Evolutionary conservation across 2,113 vertebrate species (phyloP), one percentile per base, ranked within the genome.

Genomic region (Aix galericulata): DNA sequence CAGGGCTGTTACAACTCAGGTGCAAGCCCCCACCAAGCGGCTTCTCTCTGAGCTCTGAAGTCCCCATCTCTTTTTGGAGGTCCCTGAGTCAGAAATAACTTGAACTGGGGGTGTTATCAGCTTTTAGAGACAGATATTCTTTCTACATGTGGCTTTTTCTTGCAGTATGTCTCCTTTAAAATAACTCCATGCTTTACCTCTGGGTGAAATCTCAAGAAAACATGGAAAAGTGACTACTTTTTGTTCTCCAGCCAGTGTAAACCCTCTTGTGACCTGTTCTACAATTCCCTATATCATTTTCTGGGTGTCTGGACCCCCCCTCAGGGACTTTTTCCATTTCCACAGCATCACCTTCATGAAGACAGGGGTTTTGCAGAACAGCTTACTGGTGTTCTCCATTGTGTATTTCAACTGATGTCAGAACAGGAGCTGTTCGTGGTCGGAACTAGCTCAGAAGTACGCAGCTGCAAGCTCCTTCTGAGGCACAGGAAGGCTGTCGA

Each of bases 201-300:
- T 26, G 36, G 13, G 5, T 77, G 12, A 29, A 40, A 48, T 31
- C 40, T 40, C 10, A 58, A 63, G 53, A 73, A 64, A 63, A 82
- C 12, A 46, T 2, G 17, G 21, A 72, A 34, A 62, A 76, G 40
- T 2, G 2, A 11, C 27, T 38, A 11, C 27, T 38, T 67, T 66
- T 55, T 17, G 6, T 56, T 68, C 34, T 76, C 21, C 52, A 34
- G 27, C 32, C 34, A 17, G 13, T 2, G 2, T 50, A 76, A 20
- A 8, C 11, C 40, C 38, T 16, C 11, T 56, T 81, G 64, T 81
- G 48, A 77, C 53, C 32, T 46, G 3, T 38, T 72, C 17, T 1
- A 73, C 40, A 50, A 31, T 50, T 44, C 0, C 0, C 15, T 34
- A 0, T 40, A 22, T 23, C 3, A 12, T 72, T 85, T 84, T 62